These are phyloP conservation scores for Delphinapterus leucas DNA, from an alignment of 2,113 vertebrate species.

Conservation along the genomic window DNA sequence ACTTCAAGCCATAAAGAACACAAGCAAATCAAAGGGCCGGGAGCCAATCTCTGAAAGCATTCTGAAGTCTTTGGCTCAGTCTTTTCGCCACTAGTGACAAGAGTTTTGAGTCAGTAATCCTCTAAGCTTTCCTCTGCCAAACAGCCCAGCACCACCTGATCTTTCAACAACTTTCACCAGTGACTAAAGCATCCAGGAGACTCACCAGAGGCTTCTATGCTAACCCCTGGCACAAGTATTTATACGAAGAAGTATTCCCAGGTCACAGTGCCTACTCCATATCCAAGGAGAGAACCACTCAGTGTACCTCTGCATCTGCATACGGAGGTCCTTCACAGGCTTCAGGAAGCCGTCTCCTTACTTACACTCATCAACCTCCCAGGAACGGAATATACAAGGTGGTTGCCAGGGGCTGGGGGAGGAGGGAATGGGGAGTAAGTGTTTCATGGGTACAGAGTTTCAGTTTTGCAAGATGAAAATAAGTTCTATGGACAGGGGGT, in stretches of 20 bases:
- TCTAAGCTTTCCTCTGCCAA: neutral
- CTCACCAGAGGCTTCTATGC: neutral
- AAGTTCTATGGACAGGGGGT: neutral
- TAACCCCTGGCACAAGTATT: neutral
- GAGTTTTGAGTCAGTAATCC: neutral
- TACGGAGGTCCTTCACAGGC: fast-evolving
- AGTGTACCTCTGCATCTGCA: fast-evolving
- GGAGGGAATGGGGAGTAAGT: neutral
- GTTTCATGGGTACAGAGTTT: neutral
- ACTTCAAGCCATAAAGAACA: constrained; percentile 55
- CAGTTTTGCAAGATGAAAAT: neutral
- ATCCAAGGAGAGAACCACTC: neutral
- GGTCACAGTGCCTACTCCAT: neutral
- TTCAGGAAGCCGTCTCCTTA: neutral
- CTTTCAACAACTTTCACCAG: neutral
- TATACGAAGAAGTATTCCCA: neutral
- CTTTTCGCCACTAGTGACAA: neutral
- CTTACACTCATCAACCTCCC: neutral
- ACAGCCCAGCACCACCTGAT: neutral
- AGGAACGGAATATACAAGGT: neutral
- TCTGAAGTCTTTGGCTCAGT: neutral
- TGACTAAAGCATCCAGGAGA: neutral
- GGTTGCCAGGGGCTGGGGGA: neutral
- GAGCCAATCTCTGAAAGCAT: constrained; percentile 21
- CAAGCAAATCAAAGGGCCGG: constrained; percentile 19